A percentile compares a stretch with the other conserved stretches of the same genome.
Conservation (phyloP, 2,888 invertebrate genomes). For the Apamea anceps region DNA sequence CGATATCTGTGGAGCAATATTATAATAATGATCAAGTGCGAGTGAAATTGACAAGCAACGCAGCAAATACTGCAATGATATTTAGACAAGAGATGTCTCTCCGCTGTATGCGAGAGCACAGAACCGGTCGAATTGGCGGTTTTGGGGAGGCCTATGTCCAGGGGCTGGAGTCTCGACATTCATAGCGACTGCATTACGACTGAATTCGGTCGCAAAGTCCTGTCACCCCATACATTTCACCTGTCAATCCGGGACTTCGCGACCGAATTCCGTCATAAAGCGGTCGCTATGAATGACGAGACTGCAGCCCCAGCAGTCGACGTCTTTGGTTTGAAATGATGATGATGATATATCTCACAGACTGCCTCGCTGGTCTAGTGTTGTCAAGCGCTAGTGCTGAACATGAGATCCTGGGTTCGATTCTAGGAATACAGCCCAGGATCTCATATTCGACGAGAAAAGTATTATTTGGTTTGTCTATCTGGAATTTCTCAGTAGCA, state of each 20-base stretch:
- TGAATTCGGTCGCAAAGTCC: too few species aligned
- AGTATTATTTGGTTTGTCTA: neutral
- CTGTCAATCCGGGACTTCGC: too few species aligned
- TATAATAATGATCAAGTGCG: neutral
- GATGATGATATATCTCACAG: neutral
- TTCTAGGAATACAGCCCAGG: neutral
- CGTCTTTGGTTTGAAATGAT: neutral
- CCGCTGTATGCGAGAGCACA: too few species aligned
- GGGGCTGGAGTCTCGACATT: too few species aligned
- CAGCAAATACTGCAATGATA: neutral
- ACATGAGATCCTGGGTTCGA: neutral
- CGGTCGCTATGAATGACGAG: too few species aligned
- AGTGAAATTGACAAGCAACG: neutral
- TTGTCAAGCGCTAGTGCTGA: neutral
- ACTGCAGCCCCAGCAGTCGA: neutral
- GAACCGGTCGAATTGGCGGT: too few species aligned
- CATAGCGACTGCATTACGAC: too few species aligned
- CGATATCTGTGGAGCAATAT: constrained; percentile 1
- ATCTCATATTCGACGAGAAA: neutral
- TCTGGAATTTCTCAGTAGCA: neutral
- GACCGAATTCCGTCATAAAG: too few species aligned
- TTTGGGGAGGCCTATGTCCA: too few species aligned
- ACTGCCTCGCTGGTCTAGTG: neutral
- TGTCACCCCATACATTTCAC: too few species aligned
- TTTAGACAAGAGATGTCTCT: neutral